Evolutionary conservation across 2,113 vertebrate genomes (phyloP).

Genomic region (Uria aalge): DNA sequence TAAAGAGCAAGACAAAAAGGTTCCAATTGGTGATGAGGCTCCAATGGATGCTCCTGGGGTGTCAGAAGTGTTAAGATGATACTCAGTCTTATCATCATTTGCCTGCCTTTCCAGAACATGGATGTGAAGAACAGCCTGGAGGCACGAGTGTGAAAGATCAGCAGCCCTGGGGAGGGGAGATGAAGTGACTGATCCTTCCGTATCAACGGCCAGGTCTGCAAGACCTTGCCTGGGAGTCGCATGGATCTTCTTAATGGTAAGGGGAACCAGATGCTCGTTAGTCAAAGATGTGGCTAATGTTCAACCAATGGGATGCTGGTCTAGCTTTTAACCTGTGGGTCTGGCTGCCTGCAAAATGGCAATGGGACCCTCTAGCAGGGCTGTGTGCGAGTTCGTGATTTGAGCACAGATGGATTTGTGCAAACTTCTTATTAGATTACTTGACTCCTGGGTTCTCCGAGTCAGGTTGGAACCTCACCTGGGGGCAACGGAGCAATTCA

Average conservation of each 20-base stretch:
- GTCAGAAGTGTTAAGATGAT: neutral
- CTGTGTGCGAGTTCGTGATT: neutral
- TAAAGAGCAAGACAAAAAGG: neutral
- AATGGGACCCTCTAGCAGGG: neutral
- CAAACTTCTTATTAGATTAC: neutral
- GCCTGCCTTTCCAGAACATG: neutral
- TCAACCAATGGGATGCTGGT: neutral
- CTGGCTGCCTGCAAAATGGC: neutral
- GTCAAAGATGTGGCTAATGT: neutral
- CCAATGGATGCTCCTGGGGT: neutral
- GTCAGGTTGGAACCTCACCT: neutral
- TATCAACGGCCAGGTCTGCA: neutral
- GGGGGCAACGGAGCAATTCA: neutral
- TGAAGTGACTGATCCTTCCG: neutral
- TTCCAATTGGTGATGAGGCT: neutral
- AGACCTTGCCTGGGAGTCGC: neutral
- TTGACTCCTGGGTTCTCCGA: neutral
- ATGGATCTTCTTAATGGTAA: neutral
- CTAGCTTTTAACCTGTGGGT: neutral
- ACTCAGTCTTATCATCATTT: neutral
- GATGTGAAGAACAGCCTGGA: neutral
- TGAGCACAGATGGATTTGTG: neutral
- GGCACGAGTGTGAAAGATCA: neutral
- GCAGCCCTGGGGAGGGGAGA: neutral
- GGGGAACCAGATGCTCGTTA: constrained; percentile 45